Evolutionary conservation across 1,140 invertebrate species (phyloP).

Genomic region (Copidosoma floridanum): DNA sequence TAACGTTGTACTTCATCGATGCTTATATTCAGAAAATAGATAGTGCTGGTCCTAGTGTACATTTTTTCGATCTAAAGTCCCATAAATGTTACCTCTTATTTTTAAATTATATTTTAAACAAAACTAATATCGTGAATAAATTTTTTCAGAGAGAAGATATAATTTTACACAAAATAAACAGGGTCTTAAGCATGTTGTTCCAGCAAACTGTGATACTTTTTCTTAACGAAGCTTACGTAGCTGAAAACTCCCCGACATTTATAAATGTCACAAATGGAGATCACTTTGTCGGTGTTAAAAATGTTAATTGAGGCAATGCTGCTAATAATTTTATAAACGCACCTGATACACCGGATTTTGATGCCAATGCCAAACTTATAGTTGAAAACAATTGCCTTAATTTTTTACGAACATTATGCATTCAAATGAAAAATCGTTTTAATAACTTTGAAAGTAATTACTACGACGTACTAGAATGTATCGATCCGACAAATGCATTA

Average conservation of each 20-base stretch:
- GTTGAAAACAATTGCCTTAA: not conserved
- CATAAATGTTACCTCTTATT: not conserved
- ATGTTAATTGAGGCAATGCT: not conserved
- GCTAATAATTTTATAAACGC: conserved; percentile 13
- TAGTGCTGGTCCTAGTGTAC: not conserved
- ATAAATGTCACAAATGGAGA: conserved; percentile 6
- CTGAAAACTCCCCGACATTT: not conserved
- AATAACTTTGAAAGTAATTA: not conserved
- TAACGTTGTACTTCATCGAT: not conserved
- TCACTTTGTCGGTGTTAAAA: conserved; percentile 4
- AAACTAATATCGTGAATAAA: conserved; percentile 25
- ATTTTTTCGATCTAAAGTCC: not conserved
- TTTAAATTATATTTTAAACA: conserved; percentile 20
- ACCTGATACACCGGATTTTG: not conserved
- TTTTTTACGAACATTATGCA: not conserved
- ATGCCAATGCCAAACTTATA: not conserved
- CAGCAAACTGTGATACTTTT: not conserved
- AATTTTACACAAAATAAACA: conserved; percentile 4
- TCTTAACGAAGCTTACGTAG: not conserved
- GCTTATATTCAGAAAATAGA: not conserved
- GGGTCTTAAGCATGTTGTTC: conserved; percentile 11
- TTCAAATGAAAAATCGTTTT: not conserved
- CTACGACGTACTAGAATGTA: not conserved
- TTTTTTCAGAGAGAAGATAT: conserved; percentile 23
- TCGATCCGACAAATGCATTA: not conserved